These are phyloP conservation scores for Microplitis demolitor DNA, from an alignment of 1,140 invertebrate genomes.

Conservation along the genomic window DNA sequence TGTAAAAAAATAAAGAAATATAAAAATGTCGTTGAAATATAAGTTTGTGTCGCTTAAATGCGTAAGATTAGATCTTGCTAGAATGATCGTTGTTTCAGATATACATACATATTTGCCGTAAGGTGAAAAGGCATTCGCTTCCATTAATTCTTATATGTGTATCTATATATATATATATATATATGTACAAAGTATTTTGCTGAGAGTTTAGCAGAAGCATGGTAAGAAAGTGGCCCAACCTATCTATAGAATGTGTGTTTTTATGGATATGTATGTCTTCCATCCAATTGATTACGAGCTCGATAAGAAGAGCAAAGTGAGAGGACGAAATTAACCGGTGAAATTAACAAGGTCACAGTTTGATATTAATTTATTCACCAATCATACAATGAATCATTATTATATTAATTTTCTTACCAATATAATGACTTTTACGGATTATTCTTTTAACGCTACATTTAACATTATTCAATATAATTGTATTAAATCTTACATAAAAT, in stretches of 20 bases:
- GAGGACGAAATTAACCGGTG: neutral
- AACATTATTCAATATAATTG: no score
- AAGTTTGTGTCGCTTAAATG: neutral
- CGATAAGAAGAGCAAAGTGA: neutral
- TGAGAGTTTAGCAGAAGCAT: neutral
- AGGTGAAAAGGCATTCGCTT: constrained; percentile 18
- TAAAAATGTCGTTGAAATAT: neutral
- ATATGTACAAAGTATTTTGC: neutral
- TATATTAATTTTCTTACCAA: no score
- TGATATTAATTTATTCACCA: neutral
- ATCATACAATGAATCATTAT: neutral
- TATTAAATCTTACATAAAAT: no score
- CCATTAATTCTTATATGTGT: neutral
- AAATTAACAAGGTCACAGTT: neutral
- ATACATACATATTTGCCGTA: constrained; percentile 18
- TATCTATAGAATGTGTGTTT: neutral
- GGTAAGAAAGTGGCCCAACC: constrained; percentile 24
- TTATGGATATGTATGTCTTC: neutral
- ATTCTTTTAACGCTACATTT: no score
- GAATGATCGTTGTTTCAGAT: constrained; percentile 10
- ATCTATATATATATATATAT: neutral
- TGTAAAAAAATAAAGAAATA: neutral
- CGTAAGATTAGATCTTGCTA: constrained; percentile 15
- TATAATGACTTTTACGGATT: no score
- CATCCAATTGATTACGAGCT: constrained; percentile 1